Conservation (phyloP, 2,888 invertebrate genomes). For the Liodrosophila aerea region DNA sequence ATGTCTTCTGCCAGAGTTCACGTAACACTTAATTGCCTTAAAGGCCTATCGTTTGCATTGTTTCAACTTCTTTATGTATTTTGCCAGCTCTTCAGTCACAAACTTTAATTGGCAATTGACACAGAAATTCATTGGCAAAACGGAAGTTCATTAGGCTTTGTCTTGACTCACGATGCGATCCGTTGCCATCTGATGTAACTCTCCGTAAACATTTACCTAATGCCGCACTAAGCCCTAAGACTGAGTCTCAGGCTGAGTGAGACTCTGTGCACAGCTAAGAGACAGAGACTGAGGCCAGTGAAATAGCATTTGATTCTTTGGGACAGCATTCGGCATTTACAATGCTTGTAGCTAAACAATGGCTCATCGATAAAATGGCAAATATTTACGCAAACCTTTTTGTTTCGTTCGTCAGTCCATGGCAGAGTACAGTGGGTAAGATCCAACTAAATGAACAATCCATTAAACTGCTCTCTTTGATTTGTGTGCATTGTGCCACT, state of each 20-base stretch:
- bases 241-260: background rate
- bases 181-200: slow-evolving; percentile 33
- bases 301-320: background rate
- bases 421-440: slow-evolving; percentile 1
- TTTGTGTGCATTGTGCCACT: too few species aligned
- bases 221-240: slow-evolving; percentile 7
- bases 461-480: too few species aligned
- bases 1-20: slow-evolving; percentile 27
- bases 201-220: slow-evolving; percentile 20
- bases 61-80: slow-evolving; percentile 7
- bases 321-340: slow-evolving; percentile 14
- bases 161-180: slow-evolving; percentile 38
- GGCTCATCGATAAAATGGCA: slow-evolving; percentile 43
- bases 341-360: slow-evolving; percentile 29
- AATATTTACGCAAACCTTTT: slow-evolving; percentile 53
- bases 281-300: background rate
- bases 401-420: background rate
- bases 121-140: slow-evolving; percentile 59
- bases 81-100: slow-evolving; percentile 36
- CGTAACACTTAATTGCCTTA: slow-evolving; percentile 43
- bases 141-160: slow-evolving; percentile 70
- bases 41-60: slow-evolving; percentile 4
- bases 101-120: slow-evolving; percentile 55
- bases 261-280: background rate
- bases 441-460: too few species aligned